Evolutionary conservation across 2,888 invertebrate genomes (phyloP), one percentile per base, ranked within the genome.

Genomic region (Rhagonycha fulva): DNA sequence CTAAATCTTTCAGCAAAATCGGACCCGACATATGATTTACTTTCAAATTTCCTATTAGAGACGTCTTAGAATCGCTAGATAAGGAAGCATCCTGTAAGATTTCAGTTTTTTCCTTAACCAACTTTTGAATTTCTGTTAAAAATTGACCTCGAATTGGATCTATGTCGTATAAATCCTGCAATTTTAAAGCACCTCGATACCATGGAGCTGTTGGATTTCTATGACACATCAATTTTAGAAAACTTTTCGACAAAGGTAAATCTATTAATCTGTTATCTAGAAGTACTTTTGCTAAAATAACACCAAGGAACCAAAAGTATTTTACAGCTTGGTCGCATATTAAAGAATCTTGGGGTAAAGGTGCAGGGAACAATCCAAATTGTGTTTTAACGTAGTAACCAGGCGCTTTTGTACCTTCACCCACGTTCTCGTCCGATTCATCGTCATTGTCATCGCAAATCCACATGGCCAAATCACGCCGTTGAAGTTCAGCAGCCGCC

Each of bases 181-280:
- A 91, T 32, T 91, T 91, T 60, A 96, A 89, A 71, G 95, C 92
- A 70, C 93, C 93, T 74, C 90, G 89, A 84, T 94, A 95, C 95
- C 95, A 92, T 9, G 90, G 90, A 26, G 88, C 83, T 83, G 91
- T 91, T 3, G 91, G 91, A 83, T 92, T 92, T 79, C 94, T 94
- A 81, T 93, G 93, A 83, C 96, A 97, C 91, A 97, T 94, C 78
- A 99, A 90, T 87, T 98, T 97, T 79, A 99, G 91, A 90, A 99
- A 98, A 78, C 98, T 94, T 83, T 95, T 93, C 10, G 98, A 98
- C 70, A 99, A 88, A 7, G 99, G 99, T 84, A 99, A 90, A 89
- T 99, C 99, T 12, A 99, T 98, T 68, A 99, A 91, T 75, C 99
- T 93, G 85, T 95, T 96, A 89, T 99, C 99, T 90, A 98, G 98